Percentiles rank a stretch among this genome's conserved stretches.
Evolutionary conservation across 1,140 invertebrate species (phyloP).

Genomic region (Cyrtorhinus lividipennis): DNA sequence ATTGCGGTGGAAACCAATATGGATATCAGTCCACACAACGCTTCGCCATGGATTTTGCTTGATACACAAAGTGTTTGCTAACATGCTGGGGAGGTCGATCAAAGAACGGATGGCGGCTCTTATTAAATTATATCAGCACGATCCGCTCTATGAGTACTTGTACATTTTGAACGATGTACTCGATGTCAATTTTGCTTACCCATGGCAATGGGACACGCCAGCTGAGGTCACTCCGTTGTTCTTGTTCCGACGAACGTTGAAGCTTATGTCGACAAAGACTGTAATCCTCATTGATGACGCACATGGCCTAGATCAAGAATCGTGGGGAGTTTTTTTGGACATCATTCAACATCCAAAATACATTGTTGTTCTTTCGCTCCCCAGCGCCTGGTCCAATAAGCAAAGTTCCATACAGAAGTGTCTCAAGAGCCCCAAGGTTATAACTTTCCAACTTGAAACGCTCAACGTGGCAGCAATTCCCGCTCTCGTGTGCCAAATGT

Average conservation of each 20-base stretch:
- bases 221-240: conserved; percentile 19
- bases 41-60: conserved; percentile 23
- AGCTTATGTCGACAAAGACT: conserved; percentile 30
- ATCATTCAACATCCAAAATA: conserved; percentile 27
- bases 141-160: conserved; percentile 10
- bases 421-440: conserved; percentile 3
- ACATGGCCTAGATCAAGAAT: conserved; percentile 37
- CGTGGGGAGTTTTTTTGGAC: conserved; percentile 33
- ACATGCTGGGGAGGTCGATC: conserved; percentile 6
- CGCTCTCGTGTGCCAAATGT: conserved; percentile 42
- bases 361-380: conserved; percentile 4
- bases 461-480: conserved; percentile 20
- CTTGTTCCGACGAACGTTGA: conserved; percentile 25
- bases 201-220: conserved; percentile 23
- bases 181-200: conserved; percentile 21
- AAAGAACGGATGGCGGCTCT: conserved; percentile 9
- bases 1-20: conserved; percentile 27
- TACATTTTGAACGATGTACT: conserved; percentile 15
- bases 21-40: conserved; percentile 32
- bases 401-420: background rate
- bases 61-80: conserved; percentile 30
- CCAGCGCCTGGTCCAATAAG: conserved; percentile 1
- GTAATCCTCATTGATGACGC: conserved; percentile 38
- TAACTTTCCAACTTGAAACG: conserved; percentile 3
- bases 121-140: conserved; percentile 7